Percentiles rank a stretch among this genome's conserved stretches.
phyloP scores from a whole-genome alignment of 1,140 invertebrate species.

The Aphis gossypii region DNA sequence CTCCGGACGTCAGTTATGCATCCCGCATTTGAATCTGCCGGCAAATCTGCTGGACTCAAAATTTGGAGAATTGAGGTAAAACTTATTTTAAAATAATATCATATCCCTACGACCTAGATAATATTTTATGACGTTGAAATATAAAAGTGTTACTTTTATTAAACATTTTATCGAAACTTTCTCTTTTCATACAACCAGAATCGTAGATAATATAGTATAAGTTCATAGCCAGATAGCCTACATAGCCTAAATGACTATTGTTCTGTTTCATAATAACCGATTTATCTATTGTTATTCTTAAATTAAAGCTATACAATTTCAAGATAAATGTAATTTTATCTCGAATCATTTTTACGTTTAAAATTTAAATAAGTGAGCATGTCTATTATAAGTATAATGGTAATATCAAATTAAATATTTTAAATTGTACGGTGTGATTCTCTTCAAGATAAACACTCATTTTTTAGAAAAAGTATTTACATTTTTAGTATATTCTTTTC shows the following conservation, averaged over 20 bases:
- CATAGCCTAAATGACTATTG: neutral
- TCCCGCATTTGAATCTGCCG: conserved; percentile 66
- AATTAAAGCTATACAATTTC: neutral
- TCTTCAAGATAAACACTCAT: neutral
- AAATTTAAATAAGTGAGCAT: neutral
- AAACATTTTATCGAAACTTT: neutral
- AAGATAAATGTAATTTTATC: neutral
- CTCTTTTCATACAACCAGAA: neutral
- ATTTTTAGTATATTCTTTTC: neutral
- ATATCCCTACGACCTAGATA: neutral
- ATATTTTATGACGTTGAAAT: neutral
- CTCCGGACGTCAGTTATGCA: conserved; percentile 60
- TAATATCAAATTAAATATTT: neutral
- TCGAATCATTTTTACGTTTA: neutral
- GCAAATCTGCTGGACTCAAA: conserved; percentile 70
- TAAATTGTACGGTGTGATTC: neutral
- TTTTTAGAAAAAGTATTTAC: neutral
- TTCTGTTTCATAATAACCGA: neutral
- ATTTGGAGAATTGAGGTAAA: conserved; percentile 76
- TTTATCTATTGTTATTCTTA: neutral
- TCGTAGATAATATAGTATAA: neutral
- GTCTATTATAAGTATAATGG: neutral
- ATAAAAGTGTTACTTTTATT: neutral
- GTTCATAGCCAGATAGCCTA: neutral
- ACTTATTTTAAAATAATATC: neutral